Base-by-base conservation (phyloP, 1,140 invertebrate genomes). In the Drosophila gunungcola region DNA sequence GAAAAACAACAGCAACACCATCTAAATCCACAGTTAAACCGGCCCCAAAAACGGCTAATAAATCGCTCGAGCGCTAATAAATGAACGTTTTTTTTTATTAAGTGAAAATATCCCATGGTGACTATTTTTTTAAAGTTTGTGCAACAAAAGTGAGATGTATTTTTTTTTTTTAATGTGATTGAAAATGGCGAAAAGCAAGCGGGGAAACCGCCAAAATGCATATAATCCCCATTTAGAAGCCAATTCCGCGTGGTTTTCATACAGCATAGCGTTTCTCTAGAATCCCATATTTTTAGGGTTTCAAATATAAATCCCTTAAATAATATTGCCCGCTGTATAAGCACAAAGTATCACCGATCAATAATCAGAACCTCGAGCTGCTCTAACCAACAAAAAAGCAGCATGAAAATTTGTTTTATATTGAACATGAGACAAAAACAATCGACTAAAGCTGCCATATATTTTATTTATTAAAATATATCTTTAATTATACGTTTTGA, bases 61-160 rank as follows among this genome's bases (percentile, higher is more conserved):
- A 74, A 64, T 63, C 45, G 54, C 48, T 72, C 53, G 53, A 60
- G 45, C 52, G 82, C 56, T 56, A 85, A 85, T 82, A 77, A 88
- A 76, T 78, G 62, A 68, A 65, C 55, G 39, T 60, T 80, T 79
- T 86, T 85, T 78, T 86, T 82, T 76, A 75, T 60, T 57, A 85
- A 88, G 82, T 86, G 82, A 88, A 82, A 21, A 21, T 21, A 21
- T 21, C 16, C 11, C 11, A 6, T 54, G 64, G 78, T 83, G 83
- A 53, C 27, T 80, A 63, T 73, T 80, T 85, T 84, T 73, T 78
- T 77, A 13, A 38, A 36, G 48, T 57, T 46, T 67, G 72, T 84
- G 82, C 42, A 51, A 61, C 36, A 39, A 65, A 63, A 63, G 64
- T 67, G 64, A 42, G 16, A 51, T 5, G 45, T 11, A n/a, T 25